phyloP scores from a whole-genome alignment of 1,140 invertebrate species.

The Drosophila miranda region DNA sequence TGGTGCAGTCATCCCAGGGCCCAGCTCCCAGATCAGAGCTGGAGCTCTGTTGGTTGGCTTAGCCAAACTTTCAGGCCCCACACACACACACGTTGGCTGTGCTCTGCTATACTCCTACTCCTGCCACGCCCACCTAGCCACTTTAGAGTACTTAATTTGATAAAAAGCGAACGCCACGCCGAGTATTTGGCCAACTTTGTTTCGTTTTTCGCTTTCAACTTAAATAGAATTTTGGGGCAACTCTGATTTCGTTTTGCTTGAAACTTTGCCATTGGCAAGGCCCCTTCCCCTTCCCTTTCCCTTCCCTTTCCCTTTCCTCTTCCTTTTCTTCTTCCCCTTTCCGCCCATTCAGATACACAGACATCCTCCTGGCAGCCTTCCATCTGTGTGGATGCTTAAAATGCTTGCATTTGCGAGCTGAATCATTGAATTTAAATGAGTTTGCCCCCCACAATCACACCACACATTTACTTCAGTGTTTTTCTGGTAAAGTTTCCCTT shows the following conservation, averaged over 20 bases:
- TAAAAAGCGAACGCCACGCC: slow-evolving; percentile 28
- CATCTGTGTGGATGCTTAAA: slow-evolving; percentile 2
- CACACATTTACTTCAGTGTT: neutral
- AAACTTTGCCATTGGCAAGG: slow-evolving; percentile 32
- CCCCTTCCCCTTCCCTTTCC: too few species aligned
- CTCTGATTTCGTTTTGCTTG: slow-evolving; percentile 31
- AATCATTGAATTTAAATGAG: slow-evolving; percentile 48
- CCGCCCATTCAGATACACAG: neutral
- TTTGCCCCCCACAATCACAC: neutral
- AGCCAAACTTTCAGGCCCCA: slow-evolving; percentile 8
- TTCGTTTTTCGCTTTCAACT: slow-evolving; percentile 50
- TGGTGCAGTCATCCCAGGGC: too few species aligned
- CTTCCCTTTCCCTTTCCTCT: too few species aligned
- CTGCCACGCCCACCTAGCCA: slow-evolving; percentile 4
- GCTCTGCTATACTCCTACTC: too few species aligned
- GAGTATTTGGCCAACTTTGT: slow-evolving; percentile 43
- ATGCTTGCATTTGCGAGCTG: slow-evolving; percentile 27
- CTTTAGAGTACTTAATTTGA: slow-evolving; percentile 49
- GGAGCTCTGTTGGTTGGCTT: neutral
- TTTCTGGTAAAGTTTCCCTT: neutral
- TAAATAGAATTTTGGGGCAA: slow-evolving; percentile 47
- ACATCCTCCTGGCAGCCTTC: too few species aligned
- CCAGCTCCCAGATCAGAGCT: neutral
- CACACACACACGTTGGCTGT: too few species aligned
- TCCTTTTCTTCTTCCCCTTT: too few species aligned